Percentiles rank a stretch among this genome's conserved stretches.
Evolutionary conservation across 2,888 invertebrate species (phyloP).

Genomic region (Eudemis profundana): DNA sequence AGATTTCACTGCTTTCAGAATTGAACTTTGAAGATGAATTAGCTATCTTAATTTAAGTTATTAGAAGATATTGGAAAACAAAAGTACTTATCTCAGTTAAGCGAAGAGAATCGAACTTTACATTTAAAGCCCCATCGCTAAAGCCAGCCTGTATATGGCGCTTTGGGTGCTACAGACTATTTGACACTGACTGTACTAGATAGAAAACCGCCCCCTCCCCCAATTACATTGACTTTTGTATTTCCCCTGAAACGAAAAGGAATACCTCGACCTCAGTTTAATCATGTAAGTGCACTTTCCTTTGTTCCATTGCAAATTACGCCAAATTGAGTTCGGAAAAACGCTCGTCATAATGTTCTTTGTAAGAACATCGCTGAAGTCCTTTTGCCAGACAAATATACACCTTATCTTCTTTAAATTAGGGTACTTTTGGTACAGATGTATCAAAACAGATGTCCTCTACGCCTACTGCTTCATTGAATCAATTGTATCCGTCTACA

Average conservation of each 20-base stretch:
- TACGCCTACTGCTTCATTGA: conserved; percentile 12
- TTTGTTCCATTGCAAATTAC: conserved; percentile 10
- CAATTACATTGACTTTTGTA: background rate
- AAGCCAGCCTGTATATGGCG: no score
- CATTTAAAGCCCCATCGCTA: no score
- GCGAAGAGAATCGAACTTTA: no score
- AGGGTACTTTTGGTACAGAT: background rate
- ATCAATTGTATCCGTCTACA: background rate
- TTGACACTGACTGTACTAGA: no score
- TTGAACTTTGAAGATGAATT: no score
- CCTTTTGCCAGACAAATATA: background rate
- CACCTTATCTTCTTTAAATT: background rate
- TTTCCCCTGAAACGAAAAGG: background rate
- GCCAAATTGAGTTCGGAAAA: conserved; percentile 2
- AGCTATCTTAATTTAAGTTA: no score
- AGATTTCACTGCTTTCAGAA: no score
- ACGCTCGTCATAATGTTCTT: background rate
- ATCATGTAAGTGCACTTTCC: conserved; percentile 15
- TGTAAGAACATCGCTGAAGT: background rate
- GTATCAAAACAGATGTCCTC: background rate
- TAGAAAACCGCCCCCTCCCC: no score
- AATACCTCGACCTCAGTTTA: background rate
- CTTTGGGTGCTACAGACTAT: no score
- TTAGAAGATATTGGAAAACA: no score
- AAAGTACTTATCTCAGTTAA: no score